These are phyloP conservation scores for Athene cunicularia DNA, from an alignment of 2,113 vertebrate genomes.

Conservation along the genomic window DNA sequence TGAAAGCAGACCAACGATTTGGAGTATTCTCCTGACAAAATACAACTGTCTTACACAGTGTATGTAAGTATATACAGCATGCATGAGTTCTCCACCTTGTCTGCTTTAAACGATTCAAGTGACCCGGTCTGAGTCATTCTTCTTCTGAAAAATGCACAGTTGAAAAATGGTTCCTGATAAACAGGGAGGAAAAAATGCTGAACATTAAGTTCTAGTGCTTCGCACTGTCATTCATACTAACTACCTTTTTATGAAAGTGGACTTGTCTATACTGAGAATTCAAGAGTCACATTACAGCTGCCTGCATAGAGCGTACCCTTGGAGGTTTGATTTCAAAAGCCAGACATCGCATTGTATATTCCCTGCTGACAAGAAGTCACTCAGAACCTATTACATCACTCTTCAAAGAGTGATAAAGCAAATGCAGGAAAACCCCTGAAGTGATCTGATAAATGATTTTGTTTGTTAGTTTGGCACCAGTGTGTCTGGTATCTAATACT, in stretches of 20 bases:
- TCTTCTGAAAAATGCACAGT: background rate
- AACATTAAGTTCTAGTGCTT: background rate
- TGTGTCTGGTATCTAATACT: constrained; percentile 56
- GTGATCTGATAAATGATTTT: constrained; percentile 48
- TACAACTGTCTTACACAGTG: background rate
- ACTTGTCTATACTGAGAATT: constrained; percentile 14
- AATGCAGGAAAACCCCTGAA: constrained; percentile 45
- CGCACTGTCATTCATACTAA: background rate
- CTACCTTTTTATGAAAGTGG: background rate
- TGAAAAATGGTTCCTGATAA: background rate
- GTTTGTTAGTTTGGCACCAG: constrained; percentile 68
- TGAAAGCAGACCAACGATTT: background rate
- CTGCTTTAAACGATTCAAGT: background rate
- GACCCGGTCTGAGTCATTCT: background rate
- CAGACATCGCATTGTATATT: background rate
- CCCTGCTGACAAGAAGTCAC: constrained; percentile 47
- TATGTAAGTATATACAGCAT: background rate
- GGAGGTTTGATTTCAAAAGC: constrained; percentile 50
- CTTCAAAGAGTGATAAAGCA: constrained; percentile 28
- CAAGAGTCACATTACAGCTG: background rate
- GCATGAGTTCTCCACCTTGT: background rate
- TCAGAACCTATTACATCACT: constrained; percentile 34
- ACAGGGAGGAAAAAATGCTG: fast-evolving
- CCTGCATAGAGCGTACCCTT: background rate
- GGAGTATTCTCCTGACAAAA: background rate